A percentile compares a stretch with the other conserved stretches of the same genome.
Evolutionary conservation across 2,113 vertebrate genomes (phyloP).

Genomic region (Emberiza fucata): DNA sequence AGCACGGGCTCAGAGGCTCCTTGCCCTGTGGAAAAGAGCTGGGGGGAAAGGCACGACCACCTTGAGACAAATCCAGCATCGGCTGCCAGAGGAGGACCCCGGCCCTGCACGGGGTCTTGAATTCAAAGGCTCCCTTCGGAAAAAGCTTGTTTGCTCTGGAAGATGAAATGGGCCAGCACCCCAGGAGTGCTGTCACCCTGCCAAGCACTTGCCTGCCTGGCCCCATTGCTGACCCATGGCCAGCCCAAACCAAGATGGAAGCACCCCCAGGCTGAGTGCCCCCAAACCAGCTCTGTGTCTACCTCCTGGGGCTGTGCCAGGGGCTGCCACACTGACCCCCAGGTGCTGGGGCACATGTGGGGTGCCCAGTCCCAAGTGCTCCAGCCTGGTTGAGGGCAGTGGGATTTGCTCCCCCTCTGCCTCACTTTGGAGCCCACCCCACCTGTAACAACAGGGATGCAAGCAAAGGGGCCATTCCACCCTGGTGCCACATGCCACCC

Average conservation of each 20-base stretch:
- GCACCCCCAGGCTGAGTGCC: neutral
- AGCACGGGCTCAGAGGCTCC: neutral
- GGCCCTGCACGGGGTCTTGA: rapidly evolving
- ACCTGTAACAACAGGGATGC: neutral
- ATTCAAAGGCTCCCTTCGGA: constrained; percentile 8
- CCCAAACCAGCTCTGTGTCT: rapidly evolving
- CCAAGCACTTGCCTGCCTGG: neutral
- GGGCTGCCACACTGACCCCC: rapidly evolving
- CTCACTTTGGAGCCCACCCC: neutral
- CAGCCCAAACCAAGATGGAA: rapidly evolving
- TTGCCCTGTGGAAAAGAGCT: neutral
- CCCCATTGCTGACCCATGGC: neutral
- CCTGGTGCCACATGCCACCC: neutral
- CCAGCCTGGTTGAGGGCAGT: too few relatives aligned
- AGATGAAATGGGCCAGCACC: neutral
- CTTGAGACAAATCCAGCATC: neutral
- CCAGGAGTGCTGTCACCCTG: constrained; percentile 1
- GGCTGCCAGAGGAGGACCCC: neutral
- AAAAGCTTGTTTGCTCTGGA: constrained; percentile 39
- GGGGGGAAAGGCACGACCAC: neutral
- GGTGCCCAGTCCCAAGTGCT: neutral
- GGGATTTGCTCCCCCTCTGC: neutral
- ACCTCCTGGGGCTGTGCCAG: neutral
- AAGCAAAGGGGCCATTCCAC: neutral
- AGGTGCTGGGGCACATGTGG: rapidly evolving